Base-by-base conservation (phyloP, 2,113 vertebrate species). In the Periophthalmodon schlosseri region DNA sequence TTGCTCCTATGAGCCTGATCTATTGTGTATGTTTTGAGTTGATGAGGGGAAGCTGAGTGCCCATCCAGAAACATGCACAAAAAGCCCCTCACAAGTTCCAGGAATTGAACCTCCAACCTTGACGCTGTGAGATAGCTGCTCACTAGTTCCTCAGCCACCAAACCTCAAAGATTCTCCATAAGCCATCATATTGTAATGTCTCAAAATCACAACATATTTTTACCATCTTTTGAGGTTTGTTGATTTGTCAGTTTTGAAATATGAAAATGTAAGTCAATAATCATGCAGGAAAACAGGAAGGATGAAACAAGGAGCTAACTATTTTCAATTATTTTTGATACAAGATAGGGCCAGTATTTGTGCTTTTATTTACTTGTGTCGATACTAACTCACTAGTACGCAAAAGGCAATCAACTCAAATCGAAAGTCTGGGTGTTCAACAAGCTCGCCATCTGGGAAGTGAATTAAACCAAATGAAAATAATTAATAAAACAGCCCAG, bases 331-430 rank as follows among this genome's bases (percentile, higher is more conserved):
- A 2, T 28, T 28, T 28, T 28, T 28, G 28, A 28, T 28, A 52
- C 4, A 18, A 18, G 14, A 52, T 7, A 52, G 50, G 50, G 50
- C 50, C 50, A 52, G 16, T 52, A 52, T 20, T 52, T 52, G 4
- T 7, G 15, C 50, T 52, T 52, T 52, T 52, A 18, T 20, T 52
- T 20, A 2, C 50, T 15, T 16, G 16, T 6, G 50, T 20, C 5
- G 50, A 18, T 52, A 52, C 50, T 20, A 52, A 52, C 50, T 52
- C 16, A 20, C 78, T 80, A 68, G n/a, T 74, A 66, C 39, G 13
- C n/a, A 23, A 23, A 60, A 14, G 4, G 23, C 57, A 28, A 14
- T 15, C 24, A 14, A 15, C 12, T 28, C 52, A n/a, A 28, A 28
- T 60, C 28, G 13, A 15, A 4, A 4, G 15, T 24, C 21, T 12